Base-by-base conservation (phyloP, 2,888 invertebrate genomes). In the Xestia c-nigrum region DNA sequence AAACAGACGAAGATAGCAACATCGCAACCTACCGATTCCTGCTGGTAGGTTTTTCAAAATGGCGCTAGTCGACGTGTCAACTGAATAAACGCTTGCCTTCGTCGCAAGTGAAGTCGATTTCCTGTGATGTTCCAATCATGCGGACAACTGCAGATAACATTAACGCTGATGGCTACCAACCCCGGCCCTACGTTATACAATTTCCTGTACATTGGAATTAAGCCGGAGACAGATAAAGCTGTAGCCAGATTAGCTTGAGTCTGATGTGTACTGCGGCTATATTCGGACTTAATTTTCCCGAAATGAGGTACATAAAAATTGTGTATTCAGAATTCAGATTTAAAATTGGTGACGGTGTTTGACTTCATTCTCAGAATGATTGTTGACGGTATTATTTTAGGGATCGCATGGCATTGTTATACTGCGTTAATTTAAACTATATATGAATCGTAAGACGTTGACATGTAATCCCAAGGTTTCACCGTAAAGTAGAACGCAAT, bases 71-170 rank as follows among this genome's bases (percentile, higher is more conserved):
- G 31, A 38, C 43, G 64, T 69, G 61, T 52, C 81, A 71, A 59
- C 69, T 63, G 24, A 19, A 80, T 74, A 70, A 84, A 66, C 64
- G 71, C 19, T 47, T 24, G n/a, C 40, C 79, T 76, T 74, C 63
- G 6, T 46, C 14, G 12, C 59, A 68, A 81, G 74, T 81, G 57
- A 64, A 64, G 43, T 71, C 66, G 59, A 81, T 81, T 75, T 84
- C 84, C 81, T 84, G 70, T 70, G 64, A 65, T 78, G 74, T 75
- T 71, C 71, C 72, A 72, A 81, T 84, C 78, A 66, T 40, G 70
- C 55, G 40, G n/a, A 80, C 65, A 78, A 61, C 66, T 74, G 43
- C 64, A 68, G 66, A 78, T 47, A 57, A 72, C 71, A 78, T 74
- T 63, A 78, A 68, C 52, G 57, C 12, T 67, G 63, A 65, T 70